Conservation (phyloP, 2,113 vertebrate species). For the Columbina picui region DNA sequence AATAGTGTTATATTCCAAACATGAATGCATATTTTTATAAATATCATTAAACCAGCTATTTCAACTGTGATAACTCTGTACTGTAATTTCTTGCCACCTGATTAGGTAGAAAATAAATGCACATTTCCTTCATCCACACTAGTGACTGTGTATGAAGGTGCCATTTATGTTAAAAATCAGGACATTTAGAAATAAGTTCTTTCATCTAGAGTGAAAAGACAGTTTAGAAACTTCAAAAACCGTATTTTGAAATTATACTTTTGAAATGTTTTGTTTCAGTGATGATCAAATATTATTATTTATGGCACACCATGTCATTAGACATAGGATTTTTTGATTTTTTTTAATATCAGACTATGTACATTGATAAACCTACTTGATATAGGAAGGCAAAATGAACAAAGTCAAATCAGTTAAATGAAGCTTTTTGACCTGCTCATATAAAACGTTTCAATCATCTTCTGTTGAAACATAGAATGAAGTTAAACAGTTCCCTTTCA, state of each 20-base stretch:
- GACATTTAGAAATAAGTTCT: fast-evolving
- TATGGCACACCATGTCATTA: not conserved
- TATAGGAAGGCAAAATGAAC: not conserved
- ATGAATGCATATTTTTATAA: not conserved
- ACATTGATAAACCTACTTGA: not conserved
- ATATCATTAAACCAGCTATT: not conserved
- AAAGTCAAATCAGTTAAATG: not conserved
- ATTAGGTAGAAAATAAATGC: not conserved
- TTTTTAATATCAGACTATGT: not conserved
- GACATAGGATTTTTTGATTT: not conserved
- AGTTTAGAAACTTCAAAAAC: not conserved
- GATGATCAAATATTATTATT: not conserved
- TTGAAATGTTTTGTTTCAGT: not conserved
- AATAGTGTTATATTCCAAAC: not conserved
- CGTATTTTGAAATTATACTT: not conserved
- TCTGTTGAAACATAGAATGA: not conserved
- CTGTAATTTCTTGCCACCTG: not conserved
- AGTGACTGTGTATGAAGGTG: not conserved
- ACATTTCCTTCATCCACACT: not conserved
- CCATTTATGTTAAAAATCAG: not conserved
- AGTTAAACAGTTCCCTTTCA: not conserved
- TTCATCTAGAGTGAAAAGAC: not conserved
- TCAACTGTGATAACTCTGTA: not conserved
- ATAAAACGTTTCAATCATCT: not conserved
- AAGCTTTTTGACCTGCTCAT: not conserved